A percentile compares a stretch with the other conserved stretches of the same genome.
Evolutionary conservation across 2,888 invertebrate species (phyloP).

Genomic region (Smittia aterrima): DNA sequence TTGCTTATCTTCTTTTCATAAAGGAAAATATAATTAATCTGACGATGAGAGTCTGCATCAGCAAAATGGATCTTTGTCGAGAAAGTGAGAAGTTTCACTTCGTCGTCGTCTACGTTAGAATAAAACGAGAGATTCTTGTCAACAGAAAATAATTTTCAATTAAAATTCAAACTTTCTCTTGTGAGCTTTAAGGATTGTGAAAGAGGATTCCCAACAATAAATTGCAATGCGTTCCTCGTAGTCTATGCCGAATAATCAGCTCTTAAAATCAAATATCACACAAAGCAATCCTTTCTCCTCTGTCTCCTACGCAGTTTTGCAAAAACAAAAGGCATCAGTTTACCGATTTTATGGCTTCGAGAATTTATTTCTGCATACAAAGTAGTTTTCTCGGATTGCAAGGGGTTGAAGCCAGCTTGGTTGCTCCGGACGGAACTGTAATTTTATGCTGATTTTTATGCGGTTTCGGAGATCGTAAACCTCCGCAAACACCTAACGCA

Average conservation of each 20-base stretch:
- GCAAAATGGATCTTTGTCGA: neutral
- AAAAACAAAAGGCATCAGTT: neutral
- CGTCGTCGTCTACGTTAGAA: neutral
- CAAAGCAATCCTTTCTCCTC: neutral
- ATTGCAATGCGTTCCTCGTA: neutral
- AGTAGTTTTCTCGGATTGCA: slow-evolving; percentile 9
- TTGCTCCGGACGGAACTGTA: no score
- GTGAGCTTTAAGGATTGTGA: neutral
- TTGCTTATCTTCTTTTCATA: neutral
- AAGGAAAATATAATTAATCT: neutral
- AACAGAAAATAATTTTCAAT: slow-evolving; percentile 31
- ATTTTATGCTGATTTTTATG: slow-evolving; percentile 36
- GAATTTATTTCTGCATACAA: slow-evolving; percentile 31
- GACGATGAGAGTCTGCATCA: neutral
- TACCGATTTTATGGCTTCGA: slow-evolving; percentile 23
- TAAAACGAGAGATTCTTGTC: slow-evolving; percentile 2
- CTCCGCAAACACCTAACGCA: slow-evolving; percentile 28
- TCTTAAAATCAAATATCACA: slow-evolving; percentile 24
- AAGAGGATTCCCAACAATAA: neutral
- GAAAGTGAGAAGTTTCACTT: neutral
- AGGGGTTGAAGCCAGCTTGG: neutral
- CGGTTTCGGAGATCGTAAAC: slow-evolving; percentile 27
- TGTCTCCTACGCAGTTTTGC: neutral
- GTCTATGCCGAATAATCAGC: slow-evolving; percentile 26
- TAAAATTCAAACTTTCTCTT: slow-evolving; percentile 21